Evolutionary conservation across 2,113 vertebrate species (phyloP), one percentile per base, ranked within the genome.

Genomic region (Vanacampus margaritifer): DNA sequence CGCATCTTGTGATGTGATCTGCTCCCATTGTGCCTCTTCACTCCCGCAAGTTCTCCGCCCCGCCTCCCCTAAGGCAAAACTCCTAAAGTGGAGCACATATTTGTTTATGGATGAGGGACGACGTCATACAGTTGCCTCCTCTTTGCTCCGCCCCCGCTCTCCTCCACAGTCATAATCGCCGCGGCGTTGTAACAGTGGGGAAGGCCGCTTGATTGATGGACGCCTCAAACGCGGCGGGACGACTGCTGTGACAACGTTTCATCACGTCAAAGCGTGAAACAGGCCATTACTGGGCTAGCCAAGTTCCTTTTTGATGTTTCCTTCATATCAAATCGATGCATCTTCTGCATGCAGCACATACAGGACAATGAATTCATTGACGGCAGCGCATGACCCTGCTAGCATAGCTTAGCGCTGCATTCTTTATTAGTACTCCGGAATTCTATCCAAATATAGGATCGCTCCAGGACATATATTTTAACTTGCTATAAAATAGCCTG

Each of bases 101-200:
- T 88, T 87, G 83, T 79, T 89, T 86, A 82, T 73, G 78, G 76
- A 82, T 85, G 76, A 88, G 78, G 41, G 37, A 59, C 64, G 46
- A 61, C 59, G 11, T 80, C 78, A 71, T 4, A 80, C 67, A 48
- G 61, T 48, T 28, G 39, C 60, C 61, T 80, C 60, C 61, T 80
- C 35, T 51, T 24, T 50, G 26, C 76, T 63, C 23, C 53, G 23
- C 0, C 19, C 0, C 19, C 6, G 5, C 66, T 68, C 63, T 69
- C 36, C 35, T 73, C 51, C 37, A 59, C 58, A 3, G 19, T 76
- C 72, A 71, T 26, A 72, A 59, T 71, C 59, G 37, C 54, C 83
- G 69, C 78, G 71, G 73, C 76, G 71, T 37, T 62, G 57, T 58
- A 62, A 37, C 21, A 21, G 24, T 13, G 24, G 13, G 53, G 16